Evolutionary conservation across 2,888 invertebrate genomes (phyloP).

Genomic region (Margaritifera margaritifera): DNA sequence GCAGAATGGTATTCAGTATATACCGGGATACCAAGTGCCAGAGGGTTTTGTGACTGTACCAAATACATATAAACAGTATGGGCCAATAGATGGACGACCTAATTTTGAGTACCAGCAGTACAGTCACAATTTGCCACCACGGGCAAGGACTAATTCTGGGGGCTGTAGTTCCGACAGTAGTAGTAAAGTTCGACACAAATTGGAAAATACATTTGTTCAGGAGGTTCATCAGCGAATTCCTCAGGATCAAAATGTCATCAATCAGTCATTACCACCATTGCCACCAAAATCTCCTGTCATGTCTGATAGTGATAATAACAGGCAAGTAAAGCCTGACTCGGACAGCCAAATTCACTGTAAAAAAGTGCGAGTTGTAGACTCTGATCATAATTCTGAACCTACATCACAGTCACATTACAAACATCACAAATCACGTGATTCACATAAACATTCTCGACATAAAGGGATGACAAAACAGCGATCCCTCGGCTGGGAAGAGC

Average conservation of each 20-base stretch:
- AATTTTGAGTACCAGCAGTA: slow-evolving; percentile 8
- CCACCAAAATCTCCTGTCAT: slow-evolving; percentile 33
- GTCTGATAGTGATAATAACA: slow-evolving; percentile 35
- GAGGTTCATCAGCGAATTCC: slow-evolving; percentile 53
- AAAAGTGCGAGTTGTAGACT: slow-evolving; percentile 48
- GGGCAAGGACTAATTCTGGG: slow-evolving; percentile 39
- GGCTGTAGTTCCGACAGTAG: slow-evolving; percentile 58
- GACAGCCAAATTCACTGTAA: slow-evolving; percentile 53
- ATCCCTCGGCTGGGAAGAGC: slow-evolving; percentile 63
- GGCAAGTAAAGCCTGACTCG: slow-evolving; percentile 47
- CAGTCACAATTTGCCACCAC: slow-evolving; percentile 17
- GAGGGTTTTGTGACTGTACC: slow-evolving; percentile 19
- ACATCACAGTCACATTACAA: slow-evolving; percentile 47
- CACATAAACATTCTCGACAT: slow-evolving; percentile 48
- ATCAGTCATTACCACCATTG: slow-evolving; percentile 18
- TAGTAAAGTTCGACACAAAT: slow-evolving; percentile 42
- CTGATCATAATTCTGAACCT: slow-evolving; percentile 66
- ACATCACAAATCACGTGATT: slow-evolving; percentile 39
- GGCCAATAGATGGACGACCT: slow-evolving; percentile 41
- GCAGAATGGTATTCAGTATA: slow-evolving; percentile 27
- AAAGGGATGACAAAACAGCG: slow-evolving; percentile 56
- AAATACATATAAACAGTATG: slow-evolving; percentile 49
- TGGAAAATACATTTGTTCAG: slow-evolving; percentile 45
- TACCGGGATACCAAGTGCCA: slow-evolving; percentile 35
- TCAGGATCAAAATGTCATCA: slow-evolving; percentile 27